phyloP scores from a whole-genome alignment of 1,140 invertebrate genomes.

The Temnothorax nylanderi region DNA sequence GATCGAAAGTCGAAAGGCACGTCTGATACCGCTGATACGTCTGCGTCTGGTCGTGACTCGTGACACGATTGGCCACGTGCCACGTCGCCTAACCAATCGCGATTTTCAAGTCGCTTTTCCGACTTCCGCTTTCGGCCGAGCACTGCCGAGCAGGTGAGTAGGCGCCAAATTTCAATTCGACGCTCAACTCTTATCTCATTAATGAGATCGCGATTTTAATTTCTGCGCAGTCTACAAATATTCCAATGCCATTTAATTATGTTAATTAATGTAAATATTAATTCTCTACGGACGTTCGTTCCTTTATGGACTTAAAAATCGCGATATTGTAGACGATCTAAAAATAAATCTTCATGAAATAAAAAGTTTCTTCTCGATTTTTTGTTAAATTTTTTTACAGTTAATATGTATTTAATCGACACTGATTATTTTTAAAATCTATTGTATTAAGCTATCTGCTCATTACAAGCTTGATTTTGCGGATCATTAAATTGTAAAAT shows the following conservation, averaged over 20 bases:
- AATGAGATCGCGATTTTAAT: not conserved
- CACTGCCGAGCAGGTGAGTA: too few relatives aligned
- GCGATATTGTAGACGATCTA: not conserved
- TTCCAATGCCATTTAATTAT: not conserved
- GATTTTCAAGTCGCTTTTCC: not conserved
- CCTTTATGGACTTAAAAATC: not conserved
- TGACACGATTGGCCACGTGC: too few relatives aligned
- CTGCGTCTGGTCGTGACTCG: too few relatives aligned
- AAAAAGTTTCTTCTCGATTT: not conserved
- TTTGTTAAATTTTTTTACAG: not conserved
- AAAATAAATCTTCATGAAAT: not conserved
- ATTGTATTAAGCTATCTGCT: not conserved
- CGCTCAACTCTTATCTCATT: not conserved
- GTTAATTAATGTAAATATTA: conserved; percentile 11
- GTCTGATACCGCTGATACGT: too few relatives aligned
- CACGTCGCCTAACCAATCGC: not conserved
- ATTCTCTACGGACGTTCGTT: not conserved
- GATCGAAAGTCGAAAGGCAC: too few relatives aligned
- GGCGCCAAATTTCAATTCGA: not conserved
- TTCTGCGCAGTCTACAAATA: not conserved
- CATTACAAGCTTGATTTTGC: not conserved
- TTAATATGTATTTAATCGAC: not conserved
- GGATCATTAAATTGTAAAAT: not conserved
- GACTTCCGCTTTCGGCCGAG: not conserved
- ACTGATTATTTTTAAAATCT: not conserved